Evolutionary conservation across 2,797 vertebrate species (phyloP), one percentile per base, ranked within the genome.

Genomic region (Pseudochirops cupreus): DNA sequence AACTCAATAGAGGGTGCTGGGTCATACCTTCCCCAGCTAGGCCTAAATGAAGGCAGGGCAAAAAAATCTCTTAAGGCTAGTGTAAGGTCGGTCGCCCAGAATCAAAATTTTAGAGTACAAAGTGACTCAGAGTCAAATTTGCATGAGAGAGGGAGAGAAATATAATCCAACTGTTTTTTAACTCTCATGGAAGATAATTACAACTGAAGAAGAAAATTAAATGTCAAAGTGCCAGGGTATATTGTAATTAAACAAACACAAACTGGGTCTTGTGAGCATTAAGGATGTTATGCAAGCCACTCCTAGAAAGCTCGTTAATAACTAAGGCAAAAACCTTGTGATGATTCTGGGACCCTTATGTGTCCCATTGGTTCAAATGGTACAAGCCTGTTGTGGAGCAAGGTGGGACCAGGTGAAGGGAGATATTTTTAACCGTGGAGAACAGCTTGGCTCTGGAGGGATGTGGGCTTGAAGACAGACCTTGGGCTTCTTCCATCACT

Each of bases 181-280:
- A 93, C 16, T 94, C 96, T 97, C 96, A 93, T 93, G 55, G 97
- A 95, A 90, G 97, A 92, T 96, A 97, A 92, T 95, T 98, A 95
- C 82, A 96, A 96, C 91, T 89, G 95, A 97, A 96, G 95, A 90
- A 98, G 96, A 98, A 97, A 94, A 98, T 93, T 96, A 97, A 98
- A 96, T 91, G 96, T 92, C 91, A 97, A 96, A 94, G 97, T 21
- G 92, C 55, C 94, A 97, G 94, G 92, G 52, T 95, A 91, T 94
- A 96, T 96, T 98, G 96, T 96, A 97, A 98, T 97, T 98, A 95
- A 98, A 98, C 95, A 94, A 96, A 96, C 96, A 95, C 89, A 93
- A 94, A 95, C 94, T 93, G 96, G 55, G 52, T 96, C 96, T 97
- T 92, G 96, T 89, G 93, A 97, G 91, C 55, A 67, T 95, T 97